phyloP scores from a whole-genome alignment of 2,888 invertebrate genomes.

The Azorinus chamasolen region DNA sequence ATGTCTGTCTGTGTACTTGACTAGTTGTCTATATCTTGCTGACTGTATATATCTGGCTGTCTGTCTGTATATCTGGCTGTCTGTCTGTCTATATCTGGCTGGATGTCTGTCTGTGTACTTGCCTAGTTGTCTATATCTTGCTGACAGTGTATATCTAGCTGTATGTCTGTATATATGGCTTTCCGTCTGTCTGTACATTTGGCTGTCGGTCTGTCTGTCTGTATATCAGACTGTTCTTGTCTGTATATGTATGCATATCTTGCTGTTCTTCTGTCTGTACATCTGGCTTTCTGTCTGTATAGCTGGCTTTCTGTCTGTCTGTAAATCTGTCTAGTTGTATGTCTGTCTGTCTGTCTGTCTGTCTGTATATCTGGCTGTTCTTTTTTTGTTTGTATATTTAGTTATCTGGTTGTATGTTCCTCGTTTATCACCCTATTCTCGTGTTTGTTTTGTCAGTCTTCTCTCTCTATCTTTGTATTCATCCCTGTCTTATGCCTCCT shows the following conservation, averaged over 20 bases:
- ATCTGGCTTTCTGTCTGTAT: no score
- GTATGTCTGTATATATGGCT: conserved; percentile 6
- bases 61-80: conserved; percentile 10
- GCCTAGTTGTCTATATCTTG: background rate
- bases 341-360: no score
- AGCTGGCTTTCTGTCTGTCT: background rate
- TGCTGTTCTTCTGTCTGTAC: background rate
- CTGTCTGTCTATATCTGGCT: conserved; percentile 10
- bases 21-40: background rate
- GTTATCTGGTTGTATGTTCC: background rate
- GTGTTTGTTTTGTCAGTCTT: background rate
- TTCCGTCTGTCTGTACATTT: conserved; percentile 9
- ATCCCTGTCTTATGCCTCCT: background rate
- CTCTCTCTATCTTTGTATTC: background rate
- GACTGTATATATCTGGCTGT: background rate
- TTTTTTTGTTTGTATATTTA: background rate
- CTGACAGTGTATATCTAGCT: background rate
- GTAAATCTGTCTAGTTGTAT: background rate
- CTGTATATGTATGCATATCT: background rate
- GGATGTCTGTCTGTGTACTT: conserved; percentile 6
- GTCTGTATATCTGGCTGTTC: no score
- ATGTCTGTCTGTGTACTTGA: background rate
- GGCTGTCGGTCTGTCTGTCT: conserved; percentile 9
- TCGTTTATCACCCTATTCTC: background rate
- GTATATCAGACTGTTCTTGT: background rate